phyloP scores from a whole-genome alignment of 2,113 vertebrate species.

The Struthidea cinerea region DNA sequence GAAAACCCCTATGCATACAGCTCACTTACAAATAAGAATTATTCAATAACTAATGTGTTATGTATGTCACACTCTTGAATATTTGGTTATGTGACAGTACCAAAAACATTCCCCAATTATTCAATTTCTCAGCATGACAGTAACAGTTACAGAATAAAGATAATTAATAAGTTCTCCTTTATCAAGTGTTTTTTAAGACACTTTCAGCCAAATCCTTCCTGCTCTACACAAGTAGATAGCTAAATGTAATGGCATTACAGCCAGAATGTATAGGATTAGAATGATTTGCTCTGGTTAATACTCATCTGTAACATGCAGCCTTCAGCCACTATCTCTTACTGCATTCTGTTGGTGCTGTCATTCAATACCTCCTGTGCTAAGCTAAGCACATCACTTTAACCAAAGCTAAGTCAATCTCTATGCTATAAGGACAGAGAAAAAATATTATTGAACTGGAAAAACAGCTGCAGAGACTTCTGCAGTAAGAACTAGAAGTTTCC shows the following conservation, averaged over 20 bases:
- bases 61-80: neutral
- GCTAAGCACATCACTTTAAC: neutral
- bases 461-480: neutral
- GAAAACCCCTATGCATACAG: neutral
- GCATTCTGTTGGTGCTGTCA: neutral
- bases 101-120: neutral
- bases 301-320: neutral
- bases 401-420: neutral
- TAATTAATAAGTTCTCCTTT: neutral
- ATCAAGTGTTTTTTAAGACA: neutral
- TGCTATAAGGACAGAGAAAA: neutral
- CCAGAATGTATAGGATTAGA: neutral
- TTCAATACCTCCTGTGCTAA: neutral
- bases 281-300: neutral
- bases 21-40: neutral
- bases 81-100: neutral
- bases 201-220: neutral
- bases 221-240: neutral
- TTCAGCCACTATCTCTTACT: neutral
- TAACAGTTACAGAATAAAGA: neutral
- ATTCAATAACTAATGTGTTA: neutral
- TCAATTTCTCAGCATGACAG: neutral
- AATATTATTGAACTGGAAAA: neutral
- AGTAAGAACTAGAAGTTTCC: neutral
- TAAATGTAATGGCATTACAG: constrained; percentile 1